These are phyloP conservation scores for Coremacera marginata DNA, from an alignment of 2,888 invertebrate genomes.

Conservation along the genomic window DNA sequence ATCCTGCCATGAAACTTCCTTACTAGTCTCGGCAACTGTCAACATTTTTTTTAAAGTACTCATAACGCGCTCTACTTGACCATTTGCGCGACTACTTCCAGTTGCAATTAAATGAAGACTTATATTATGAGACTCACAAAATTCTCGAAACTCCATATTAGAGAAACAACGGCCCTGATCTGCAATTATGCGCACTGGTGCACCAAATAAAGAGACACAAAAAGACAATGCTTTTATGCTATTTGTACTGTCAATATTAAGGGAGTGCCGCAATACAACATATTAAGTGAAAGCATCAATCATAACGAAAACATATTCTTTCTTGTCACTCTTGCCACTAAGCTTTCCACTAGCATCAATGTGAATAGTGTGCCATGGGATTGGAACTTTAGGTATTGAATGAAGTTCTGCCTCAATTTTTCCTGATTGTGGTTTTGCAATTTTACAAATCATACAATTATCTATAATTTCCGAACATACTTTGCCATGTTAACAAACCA, in stretches of 20 bases:
- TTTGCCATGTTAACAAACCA: neutral
- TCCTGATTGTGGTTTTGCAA: neutral
- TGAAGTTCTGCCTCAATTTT: conserved; percentile 30
- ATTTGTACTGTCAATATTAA: conserved; percentile 37
- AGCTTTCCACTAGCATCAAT: conserved; percentile 38
- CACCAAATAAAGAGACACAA: neutral
- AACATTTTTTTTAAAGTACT: conserved; percentile 28
- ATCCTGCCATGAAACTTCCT: conserved; percentile 11
- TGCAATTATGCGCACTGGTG: neutral
- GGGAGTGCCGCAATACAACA: conserved; percentile 17
- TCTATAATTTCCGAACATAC: neutral
- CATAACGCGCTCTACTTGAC: conserved; percentile 29
- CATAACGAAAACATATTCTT: conserved; percentile 37
- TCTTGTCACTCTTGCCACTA: conserved; percentile 35
- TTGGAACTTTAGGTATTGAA: conserved; percentile 45
- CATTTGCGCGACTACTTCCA: conserved; percentile 32
- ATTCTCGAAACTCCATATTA: conserved; percentile 24
- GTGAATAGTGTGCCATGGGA: conserved; percentile 45
- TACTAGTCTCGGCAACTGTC: conserved; percentile 16
- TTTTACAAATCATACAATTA: neutral
- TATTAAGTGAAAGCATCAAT: conserved; percentile 37
- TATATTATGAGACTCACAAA: conserved; percentile 5
- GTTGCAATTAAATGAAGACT: conserved; percentile 21
- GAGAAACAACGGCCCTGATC: conserved; percentile 28
- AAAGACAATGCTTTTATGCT: conserved; percentile 33